Base-by-base conservation (phyloP, 2,113 vertebrate species). In the Corythaixoides concolor region DNA sequence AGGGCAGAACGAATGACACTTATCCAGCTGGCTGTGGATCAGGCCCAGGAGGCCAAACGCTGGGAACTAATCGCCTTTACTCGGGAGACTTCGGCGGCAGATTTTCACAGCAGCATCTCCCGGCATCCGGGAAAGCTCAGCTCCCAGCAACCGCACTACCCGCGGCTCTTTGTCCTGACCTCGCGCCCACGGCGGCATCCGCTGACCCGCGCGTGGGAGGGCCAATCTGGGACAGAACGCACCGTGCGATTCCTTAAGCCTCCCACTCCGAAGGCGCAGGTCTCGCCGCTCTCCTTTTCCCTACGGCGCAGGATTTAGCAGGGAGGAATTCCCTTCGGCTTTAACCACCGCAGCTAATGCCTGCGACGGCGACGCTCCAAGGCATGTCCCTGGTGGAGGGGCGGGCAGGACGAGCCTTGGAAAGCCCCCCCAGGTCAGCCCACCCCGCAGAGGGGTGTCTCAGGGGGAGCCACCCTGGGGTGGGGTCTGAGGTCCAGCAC, bases 221-320 rank as follows among this genome's bases (percentile, higher is more conserved):
- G 72, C 7, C 18, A 43, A 77, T 23, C 15, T 12, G 47, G 66
- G 52, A 5, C 76, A 52, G 33, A 69, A 24, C 13, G 4, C 64
- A 28, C 50, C 47, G 3, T 0, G 3, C 21, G 2, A 2, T 32
- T 32, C 15, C 37, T 17, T 11, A 5, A 66, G 39, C 56, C 59
- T 73, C 81, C 47, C 20, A 2, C 60, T 15, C 35, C 59, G 7
- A 21, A 37, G 67, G 30, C 1, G 3, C 27, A 3, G 47, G 15
- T 26, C 67, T 62, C 2, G 22, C 60, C 35, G 6, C 6, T 59
- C 64, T 55, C 28, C 50, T 27, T 18, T 5, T 35, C 70, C 35
- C 26, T 8, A 8, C 6, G 4, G 19, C 20, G 2, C 35, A 21
- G 39, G 32, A 17, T 35, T 55, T 12, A 15, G n/a, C 1, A 5